Evolutionary conservation across 2,797 vertebrate species (phyloP), one percentile per base, ranked within the genome.

Genomic region (Falco peregrinus): DNA sequence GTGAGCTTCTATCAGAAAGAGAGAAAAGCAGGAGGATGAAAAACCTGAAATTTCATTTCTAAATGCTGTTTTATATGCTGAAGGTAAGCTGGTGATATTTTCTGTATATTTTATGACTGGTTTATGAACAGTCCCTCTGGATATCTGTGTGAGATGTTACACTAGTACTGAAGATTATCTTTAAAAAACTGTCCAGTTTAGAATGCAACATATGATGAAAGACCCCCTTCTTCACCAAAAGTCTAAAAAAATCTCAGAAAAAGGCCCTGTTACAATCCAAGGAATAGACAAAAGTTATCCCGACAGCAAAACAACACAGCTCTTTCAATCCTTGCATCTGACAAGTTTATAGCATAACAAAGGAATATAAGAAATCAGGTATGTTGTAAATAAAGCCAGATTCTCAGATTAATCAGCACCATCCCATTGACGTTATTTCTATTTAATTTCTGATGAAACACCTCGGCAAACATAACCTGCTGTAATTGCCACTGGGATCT

Each of bases 41-140:
- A 84, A 91, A 71, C 67, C 73, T 91, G 65, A 71, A 95, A 80
- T 90, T 95, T 95, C n/a, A 80, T 87, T 97, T 96, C 86, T 88
- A 94, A 95, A 95, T 89, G 73, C 78, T 85, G 64, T 54, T 95
- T 95, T 70, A 87, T 78, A 85, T 73, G 57, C 33, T 92, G 84
- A 94, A 89, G 64, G 78, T 93, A 94, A 96, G 67, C 26, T 89
- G 50, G 63, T 87, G 84, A 53, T 92, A 87, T 70, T 79, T 85
- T 71, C 68, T 77, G 26, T 69, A 5, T 57, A 45, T 93, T 94
- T 97, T 83, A 39, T 48, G 45, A 84, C 16, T 84, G 68, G 35
- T 81, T 93, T 89, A 70, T 67, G 65, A 92, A 88, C 54, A 87
- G 19, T 33, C 54, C 47, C 67, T 81, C 64, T 39, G 24, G 71